Conservation (phyloP, 23 tunicate species). For the Ascidia mentula region DNA sequence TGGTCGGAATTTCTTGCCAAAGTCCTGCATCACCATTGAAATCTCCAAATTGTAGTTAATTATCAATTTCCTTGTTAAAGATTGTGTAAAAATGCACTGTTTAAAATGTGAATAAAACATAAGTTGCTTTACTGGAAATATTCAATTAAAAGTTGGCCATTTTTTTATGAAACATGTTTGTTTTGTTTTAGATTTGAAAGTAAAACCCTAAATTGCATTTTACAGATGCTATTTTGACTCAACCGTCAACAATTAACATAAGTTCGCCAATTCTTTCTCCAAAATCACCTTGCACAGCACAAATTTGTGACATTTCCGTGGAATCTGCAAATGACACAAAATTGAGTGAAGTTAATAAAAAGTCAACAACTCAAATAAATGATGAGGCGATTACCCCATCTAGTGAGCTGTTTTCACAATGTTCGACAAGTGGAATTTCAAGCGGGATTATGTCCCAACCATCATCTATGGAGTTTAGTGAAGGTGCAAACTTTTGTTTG, state of each 20-base stretch:
- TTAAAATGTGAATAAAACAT: too few relatives aligned
- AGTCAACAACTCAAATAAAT: neutral
- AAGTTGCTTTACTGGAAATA: neutral
- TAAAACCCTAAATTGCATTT: neutral
- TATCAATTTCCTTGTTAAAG: too few relatives aligned
- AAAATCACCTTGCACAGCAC: neutral
- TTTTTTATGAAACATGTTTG: neutral
- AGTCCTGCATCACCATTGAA: neutral
- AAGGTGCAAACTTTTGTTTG: too few relatives aligned
- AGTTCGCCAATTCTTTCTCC: neutral
- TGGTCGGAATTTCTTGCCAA: neutral
- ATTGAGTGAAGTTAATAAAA: neutral
- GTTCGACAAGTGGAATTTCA: conserved; percentile 43
- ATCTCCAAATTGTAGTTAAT: neutral
- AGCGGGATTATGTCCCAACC: conserved; percentile 42
- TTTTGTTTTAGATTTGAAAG: too few relatives aligned
- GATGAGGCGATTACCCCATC: conserved; percentile 4
- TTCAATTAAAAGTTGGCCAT: neutral
- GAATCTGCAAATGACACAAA: neutral
- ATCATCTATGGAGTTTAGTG: conserved; percentile 71
- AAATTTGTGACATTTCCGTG: neutral
- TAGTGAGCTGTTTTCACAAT: neutral
- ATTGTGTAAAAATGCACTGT: too few relatives aligned
- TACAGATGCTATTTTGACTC: neutral
- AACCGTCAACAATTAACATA: neutral